A percentile compares a stretch with the other conserved stretches of the same genome.
These are phyloP conservation scores for Ethmia dodecea DNA, from an alignment of 2,888 invertebrate genomes.

Conservation along the genomic window DNA sequence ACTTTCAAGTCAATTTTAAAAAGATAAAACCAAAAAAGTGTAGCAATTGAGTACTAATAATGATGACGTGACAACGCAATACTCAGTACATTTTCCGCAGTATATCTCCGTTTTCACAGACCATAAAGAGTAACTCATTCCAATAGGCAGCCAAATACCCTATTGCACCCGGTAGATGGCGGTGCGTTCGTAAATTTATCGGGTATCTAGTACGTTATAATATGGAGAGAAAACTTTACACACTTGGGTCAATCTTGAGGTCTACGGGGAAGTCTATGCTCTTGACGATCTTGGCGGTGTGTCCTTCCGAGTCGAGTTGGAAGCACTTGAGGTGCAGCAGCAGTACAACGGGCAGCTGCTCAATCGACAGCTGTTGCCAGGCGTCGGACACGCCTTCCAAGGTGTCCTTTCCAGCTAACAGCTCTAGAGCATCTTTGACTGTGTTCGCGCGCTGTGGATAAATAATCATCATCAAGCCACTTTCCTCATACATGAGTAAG, in stretches of 20 bases:
- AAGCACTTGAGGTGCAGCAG: conserved; percentile 97
- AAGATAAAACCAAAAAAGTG: too few relatives aligned
- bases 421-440: conserved; percentile 92
- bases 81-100: too few relatives aligned
- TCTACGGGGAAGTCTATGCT: conserved; percentile 93
- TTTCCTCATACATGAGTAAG: too few relatives aligned
- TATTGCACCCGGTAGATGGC: too few relatives aligned
- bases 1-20: too few relatives aligned
- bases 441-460: conserved; percentile 85
- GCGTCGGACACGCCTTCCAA: conserved; percentile 94
- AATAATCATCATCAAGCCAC: too few relatives aligned
- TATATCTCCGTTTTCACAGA: too few relatives aligned
- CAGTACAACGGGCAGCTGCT: conserved; percentile 92
- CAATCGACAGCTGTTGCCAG: conserved; percentile 92
- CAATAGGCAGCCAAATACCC: too few relatives aligned
- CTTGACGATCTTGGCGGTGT: conserved; percentile 95
- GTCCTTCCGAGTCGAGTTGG: conserved; percentile 91
- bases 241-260: conserved; percentile 92
- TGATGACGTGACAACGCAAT: too few relatives aligned
- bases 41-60: neutral
- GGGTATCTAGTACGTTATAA: too few relatives aligned
- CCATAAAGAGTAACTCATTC: too few relatives aligned
- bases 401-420: conserved; percentile 89
- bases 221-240: conserved; percentile 51
- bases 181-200: too few relatives aligned